Evolutionary conservation across 2,797 vertebrate genomes (phyloP).

Genomic region (Anguilla anguilla): DNA sequence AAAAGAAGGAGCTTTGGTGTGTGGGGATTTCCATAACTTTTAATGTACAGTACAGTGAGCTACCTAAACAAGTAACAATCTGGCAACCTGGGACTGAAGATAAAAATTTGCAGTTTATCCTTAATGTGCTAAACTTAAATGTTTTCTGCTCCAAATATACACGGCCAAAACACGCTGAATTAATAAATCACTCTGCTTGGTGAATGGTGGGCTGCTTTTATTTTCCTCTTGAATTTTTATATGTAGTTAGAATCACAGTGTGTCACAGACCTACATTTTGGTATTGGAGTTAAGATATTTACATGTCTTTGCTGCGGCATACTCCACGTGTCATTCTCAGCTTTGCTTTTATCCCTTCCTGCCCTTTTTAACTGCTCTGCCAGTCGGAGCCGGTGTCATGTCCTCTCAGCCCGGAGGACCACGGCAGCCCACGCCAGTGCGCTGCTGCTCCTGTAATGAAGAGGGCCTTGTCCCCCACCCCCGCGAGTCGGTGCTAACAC

Average conservation of each 20-base stretch:
- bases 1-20: slow-evolving; percentile 49
- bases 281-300: background rate
- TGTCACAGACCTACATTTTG: background rate
- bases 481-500: slow-evolving; percentile 20
- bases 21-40: slow-evolving; percentile 58
- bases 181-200: background rate
- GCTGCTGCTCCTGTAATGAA: slow-evolving; percentile 46
- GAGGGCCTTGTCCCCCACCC: slow-evolving; percentile 14
- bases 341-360: background rate
- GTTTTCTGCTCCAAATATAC: background rate
- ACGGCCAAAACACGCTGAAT: background rate
- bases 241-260: background rate
- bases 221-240: background rate
- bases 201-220: background rate
- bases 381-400: background rate
- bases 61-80: slow-evolving; percentile 43
- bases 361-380: background rate
- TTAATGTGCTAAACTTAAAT: background rate
- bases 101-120: slow-evolving; percentile 5
- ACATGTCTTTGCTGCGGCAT: background rate
- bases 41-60: slow-evolving; percentile 37
- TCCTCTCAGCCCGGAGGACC: too few relatives aligned
- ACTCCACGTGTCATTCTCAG: too few relatives aligned
- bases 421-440: slow-evolving; percentile 58
- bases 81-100: slow-evolving; percentile 30